These are phyloP conservation scores for Cyprinella venusta DNA, from an alignment of 2,797 vertebrate species.

Conservation along the genomic window DNA sequence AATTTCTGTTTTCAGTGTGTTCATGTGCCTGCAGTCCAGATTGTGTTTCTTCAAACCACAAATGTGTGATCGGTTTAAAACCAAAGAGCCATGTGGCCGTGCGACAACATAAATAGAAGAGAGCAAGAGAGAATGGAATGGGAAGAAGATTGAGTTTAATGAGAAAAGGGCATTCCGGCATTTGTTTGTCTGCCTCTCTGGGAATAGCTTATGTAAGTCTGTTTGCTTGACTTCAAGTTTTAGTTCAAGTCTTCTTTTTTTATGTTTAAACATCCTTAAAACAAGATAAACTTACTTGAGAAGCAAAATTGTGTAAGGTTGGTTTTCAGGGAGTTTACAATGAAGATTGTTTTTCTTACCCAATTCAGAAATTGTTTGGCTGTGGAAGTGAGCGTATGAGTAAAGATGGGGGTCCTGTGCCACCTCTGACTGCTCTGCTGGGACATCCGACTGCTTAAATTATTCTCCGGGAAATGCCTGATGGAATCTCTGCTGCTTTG, in stretches of 20 bases:
- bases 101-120: not conserved
- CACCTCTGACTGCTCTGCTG: not conserved
- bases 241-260: not conserved
- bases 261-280: constrained; percentile 12
- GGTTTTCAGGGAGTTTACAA: not conserved
- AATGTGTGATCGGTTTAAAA: constrained; percentile 28
- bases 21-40: constrained; percentile 16
- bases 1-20: constrained; percentile 39
- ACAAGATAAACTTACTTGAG: constrained; percentile 9
- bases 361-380: not conserved
- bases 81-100: not conserved
- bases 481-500: constrained; percentile 30
- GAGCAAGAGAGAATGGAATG: constrained; percentile 63
- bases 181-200: constrained; percentile 63
- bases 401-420: not conserved
- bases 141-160: constrained; percentile 42
- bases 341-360: not conserved
- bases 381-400: not conserved
- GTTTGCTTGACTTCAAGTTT: constrained; percentile 51
- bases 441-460: not conserved
- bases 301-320: not conserved
- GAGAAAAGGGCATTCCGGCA: constrained; percentile 65
- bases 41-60: constrained; percentile 33
- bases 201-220: constrained; percentile 68
- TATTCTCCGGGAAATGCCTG: constrained; percentile 9